Conservation (phyloP, 2,113 vertebrate species). For the Litocranius walleri region DNA sequence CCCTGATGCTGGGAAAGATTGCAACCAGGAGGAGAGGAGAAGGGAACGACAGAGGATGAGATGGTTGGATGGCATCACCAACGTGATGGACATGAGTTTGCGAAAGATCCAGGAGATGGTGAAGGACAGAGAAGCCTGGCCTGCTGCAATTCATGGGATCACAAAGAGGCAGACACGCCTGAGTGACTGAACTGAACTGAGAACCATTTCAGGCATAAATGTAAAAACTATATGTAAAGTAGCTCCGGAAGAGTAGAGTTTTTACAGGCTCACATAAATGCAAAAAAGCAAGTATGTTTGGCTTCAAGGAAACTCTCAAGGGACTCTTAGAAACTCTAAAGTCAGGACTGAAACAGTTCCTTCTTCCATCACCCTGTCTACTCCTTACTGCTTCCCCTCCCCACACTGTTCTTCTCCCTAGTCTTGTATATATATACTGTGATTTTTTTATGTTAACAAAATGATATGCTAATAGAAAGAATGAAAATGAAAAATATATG, state of each 20-base stretch:
- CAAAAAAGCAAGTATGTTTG: not conserved
- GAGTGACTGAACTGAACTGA: not conserved
- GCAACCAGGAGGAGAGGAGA: not conserved
- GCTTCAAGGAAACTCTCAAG: not conserved
- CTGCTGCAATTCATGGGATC: not conserved
- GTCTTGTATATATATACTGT: not conserved
- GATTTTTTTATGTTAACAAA: not conserved
- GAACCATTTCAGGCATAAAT: not conserved
- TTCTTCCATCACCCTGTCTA: not conserved
- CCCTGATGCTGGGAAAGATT: not conserved
- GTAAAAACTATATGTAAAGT: not conserved
- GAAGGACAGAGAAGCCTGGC: not conserved
- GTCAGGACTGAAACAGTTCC: not conserved
- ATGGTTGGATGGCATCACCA: not conserved
- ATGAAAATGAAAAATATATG: not conserved
- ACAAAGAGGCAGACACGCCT: not conserved
- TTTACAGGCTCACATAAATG: not conserved
- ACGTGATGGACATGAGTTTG: not conserved
- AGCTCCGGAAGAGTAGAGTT: not conserved
- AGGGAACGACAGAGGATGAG: not conserved
- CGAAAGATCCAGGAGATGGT: accelerated
- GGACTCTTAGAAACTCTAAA: not conserved
- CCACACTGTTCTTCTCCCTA: not conserved
- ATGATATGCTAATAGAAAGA: not conserved
- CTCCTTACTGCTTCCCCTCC: accelerated